Evolutionary conservation across 2,113 vertebrate species (phyloP).

Genomic region (Gymnocephalus cernua): DNA sequence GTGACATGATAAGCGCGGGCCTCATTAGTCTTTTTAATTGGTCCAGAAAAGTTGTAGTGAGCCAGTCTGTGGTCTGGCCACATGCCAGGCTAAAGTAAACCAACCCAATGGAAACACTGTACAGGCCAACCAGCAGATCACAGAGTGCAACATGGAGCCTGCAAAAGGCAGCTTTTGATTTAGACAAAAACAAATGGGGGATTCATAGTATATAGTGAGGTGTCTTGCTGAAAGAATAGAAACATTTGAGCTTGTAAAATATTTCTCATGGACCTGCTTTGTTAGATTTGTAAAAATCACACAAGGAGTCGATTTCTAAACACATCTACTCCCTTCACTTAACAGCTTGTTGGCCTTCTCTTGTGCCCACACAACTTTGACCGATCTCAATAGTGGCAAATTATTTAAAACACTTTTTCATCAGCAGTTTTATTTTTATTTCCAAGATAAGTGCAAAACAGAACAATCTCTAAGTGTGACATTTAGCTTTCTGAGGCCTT

Average conservation of each 20-base stretch:
- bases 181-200: conserved; percentile 10
- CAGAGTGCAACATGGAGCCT: conserved; percentile 36
- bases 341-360: conserved; percentile 36
- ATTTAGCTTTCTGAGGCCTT: not conserved
- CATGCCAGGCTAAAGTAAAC: conserved; percentile 77
- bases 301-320: conserved; percentile 30
- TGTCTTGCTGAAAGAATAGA: not conserved
- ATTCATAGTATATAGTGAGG: not conserved
- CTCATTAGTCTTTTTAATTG: conserved; percentile 86
- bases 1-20: conserved; percentile 67
- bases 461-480: not conserved
- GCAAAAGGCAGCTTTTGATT: conserved; percentile 22
- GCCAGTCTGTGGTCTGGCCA: conserved; percentile 57
- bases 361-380: not conserved
- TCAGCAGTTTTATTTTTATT: not conserved
- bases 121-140: conserved; percentile 64
- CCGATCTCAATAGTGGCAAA: not conserved
- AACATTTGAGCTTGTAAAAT: not conserved
- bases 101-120: conserved; percentile 72
- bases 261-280: conserved; percentile 5
- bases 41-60: conserved; percentile 62
- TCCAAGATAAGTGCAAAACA: not conserved
- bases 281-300: conserved; percentile 4
- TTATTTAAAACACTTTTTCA: not conserved
- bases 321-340: conserved; percentile 29